Evolutionary conservation across 1,140 invertebrate species (phyloP).

Genomic region (Macrostomum lignano): DNA sequence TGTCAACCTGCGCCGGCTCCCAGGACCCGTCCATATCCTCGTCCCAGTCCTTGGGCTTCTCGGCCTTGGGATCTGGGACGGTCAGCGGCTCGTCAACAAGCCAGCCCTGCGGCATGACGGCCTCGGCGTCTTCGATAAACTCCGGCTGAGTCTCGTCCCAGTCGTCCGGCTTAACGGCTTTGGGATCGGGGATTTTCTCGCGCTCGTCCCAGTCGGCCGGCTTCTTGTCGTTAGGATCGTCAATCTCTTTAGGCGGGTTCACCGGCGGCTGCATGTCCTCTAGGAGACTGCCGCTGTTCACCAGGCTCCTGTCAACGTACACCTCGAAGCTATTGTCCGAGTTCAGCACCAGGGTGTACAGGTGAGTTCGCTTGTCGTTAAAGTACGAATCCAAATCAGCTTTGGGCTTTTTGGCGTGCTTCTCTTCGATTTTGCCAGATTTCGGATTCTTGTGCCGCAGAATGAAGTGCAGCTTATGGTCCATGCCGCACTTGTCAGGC

Average conservation of each 20-base stretch:
- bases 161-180: constrained; percentile 57
- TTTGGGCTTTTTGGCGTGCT: constrained; percentile 44
- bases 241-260: constrained; percentile 74
- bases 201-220: constrained; percentile 85
- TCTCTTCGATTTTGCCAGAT: constrained; percentile 42
- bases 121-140: constrained; percentile 19
- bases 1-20: constrained; percentile 59
- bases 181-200: constrained; percentile 66
- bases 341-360: constrained; percentile 46
- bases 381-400: constrained; percentile 48
- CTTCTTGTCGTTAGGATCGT: constrained; percentile 61
- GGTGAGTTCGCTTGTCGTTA: constrained; percentile 63
- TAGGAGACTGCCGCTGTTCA: constrained; percentile 49
- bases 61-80: constrained; percentile 55
- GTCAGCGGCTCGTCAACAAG: constrained; percentile 60
- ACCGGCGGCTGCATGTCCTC: constrained; percentile 62
- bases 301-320: constrained; percentile 35
- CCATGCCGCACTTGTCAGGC: constrained; percentile 77
- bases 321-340: constrained; percentile 45
- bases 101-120: constrained; percentile 24
- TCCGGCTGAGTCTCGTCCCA: constrained; percentile 26
- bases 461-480: constrained; percentile 75
- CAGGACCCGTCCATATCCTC: constrained; percentile 89
- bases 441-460: constrained; percentile 66
- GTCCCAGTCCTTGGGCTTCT: constrained; percentile 80